Conservation (phyloP, 2,797 vertebrate species). For the Leptodactylus fallax region DNA sequence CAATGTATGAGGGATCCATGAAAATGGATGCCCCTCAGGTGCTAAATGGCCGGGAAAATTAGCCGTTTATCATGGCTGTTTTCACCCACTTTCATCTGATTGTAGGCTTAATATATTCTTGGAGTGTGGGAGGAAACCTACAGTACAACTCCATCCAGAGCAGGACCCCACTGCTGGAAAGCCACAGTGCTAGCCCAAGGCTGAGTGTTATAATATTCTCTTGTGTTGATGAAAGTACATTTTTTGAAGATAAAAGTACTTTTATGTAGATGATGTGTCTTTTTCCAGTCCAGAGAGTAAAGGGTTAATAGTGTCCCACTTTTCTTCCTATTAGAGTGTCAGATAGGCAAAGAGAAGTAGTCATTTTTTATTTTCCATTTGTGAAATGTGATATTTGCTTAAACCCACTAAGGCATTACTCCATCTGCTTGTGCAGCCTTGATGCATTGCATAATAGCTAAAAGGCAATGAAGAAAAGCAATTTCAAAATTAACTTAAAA, state of each 20-base stretch:
- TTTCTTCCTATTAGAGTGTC: constrained; percentile 34
- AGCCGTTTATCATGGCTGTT: no score
- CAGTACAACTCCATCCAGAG: no score
- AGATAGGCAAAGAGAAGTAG: constrained; percentile 34
- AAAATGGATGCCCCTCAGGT: no score
- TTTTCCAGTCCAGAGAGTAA: no score
- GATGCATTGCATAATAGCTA: constrained; percentile 63
- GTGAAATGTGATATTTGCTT: constrained; percentile 60
- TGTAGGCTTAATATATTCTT: no score
- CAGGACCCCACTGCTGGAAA: not conserved
- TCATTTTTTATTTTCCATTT: constrained; percentile 65
- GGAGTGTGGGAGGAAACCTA: no score
- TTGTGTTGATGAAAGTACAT: not conserved
- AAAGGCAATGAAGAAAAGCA: constrained; percentile 68
- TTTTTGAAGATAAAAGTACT: no score
- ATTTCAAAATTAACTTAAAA: constrained; percentile 73
- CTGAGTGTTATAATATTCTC: not conserved
- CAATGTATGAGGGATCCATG: no score
- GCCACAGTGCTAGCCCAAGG: not conserved
- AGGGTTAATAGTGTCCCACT: constrained; percentile 10
- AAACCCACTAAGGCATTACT: constrained; percentile 63
- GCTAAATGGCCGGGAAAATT: no score
- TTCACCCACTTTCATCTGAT: no score
- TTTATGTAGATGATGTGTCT: not conserved
- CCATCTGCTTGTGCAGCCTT: constrained; percentile 61